Evolutionary conservation across 2,888 invertebrate species (phyloP).

Genomic region (Tetramorium bicarinatum): DNA sequence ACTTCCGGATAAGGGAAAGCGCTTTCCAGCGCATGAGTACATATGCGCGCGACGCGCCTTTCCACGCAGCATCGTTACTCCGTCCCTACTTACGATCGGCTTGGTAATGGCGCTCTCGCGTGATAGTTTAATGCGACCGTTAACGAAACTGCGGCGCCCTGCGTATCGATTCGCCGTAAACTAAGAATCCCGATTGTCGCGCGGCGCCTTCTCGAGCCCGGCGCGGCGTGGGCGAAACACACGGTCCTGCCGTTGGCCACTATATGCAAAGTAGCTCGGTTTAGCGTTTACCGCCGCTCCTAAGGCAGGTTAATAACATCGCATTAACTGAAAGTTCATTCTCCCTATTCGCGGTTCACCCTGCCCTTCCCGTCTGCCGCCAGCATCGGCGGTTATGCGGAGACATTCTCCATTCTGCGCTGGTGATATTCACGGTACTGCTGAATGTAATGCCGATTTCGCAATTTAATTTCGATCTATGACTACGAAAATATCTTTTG

Average conservation of each 20-base stretch:
- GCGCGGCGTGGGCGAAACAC: conserved; percentile 62
- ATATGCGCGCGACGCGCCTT: conserved; percentile 44
- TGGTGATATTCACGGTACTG: background rate
- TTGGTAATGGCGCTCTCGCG: conserved; percentile 80
- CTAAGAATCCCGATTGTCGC: conserved; percentile 73
- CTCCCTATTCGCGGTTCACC: conserved; percentile 27
- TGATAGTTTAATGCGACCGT: conserved; percentile 83
- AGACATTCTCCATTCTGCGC: conserved; percentile 2
- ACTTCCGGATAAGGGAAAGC: conserved; percentile 52
- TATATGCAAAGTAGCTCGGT: conserved; percentile 53
- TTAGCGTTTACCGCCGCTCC: conserved; percentile 18
- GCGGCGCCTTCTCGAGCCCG: conserved; percentile 57
- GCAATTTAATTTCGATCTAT: conserved; percentile 18
- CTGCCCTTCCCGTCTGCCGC: background rate
- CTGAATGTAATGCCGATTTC: background rate
- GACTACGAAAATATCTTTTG: background rate
- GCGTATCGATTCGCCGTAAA: conserved; percentile 82
- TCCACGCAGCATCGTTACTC: conserved; percentile 68
- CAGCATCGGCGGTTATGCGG: background rate
- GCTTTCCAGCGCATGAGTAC: conserved; percentile 34
- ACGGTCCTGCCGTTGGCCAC: conserved; percentile 17
- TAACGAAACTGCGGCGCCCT: conserved; percentile 79
- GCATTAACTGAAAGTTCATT: conserved; percentile 52
- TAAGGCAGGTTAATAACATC: conserved; percentile 34
- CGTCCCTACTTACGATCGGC: conserved; percentile 77